These are phyloP conservation scores for Bradypodion ventrale DNA, from an alignment of 2,797 vertebrate genomes.

Conservation along the genomic window DNA sequence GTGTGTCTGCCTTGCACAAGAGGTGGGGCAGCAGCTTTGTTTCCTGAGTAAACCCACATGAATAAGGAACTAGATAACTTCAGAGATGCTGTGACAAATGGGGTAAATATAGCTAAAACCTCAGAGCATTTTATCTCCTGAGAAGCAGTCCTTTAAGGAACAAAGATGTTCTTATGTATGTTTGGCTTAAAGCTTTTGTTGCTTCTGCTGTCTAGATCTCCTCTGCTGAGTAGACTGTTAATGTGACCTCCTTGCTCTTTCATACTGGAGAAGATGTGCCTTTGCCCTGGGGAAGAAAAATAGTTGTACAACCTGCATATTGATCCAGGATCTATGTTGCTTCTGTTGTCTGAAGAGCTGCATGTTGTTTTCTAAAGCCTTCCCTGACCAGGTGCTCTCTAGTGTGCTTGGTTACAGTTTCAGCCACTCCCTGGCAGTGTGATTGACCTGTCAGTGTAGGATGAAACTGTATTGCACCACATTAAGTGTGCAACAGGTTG, in stretches of 20 bases:
- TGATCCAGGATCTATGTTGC: neutral
- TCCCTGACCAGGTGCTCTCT: neutral
- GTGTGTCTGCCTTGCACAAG: neutral
- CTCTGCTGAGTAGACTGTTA: neutral
- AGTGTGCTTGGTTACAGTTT: neutral
- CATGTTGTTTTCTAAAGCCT: no score
- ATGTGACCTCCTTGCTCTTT: neutral
- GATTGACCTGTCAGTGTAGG: neutral
- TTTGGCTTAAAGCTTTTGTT: neutral
- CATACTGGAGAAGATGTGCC: neutral
- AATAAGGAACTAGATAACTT: constrained; percentile 1
- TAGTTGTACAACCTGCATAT: neutral
- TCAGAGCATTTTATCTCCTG: neutral
- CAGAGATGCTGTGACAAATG: neutral
- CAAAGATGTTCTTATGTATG: neutral
- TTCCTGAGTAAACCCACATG: neutral
- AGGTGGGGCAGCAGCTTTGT: neutral
- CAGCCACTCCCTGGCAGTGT: neutral
- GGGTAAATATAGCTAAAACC: neutral
- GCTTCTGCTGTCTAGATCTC: neutral
- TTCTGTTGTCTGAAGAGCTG: no score
- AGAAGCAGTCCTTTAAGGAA: neutral
- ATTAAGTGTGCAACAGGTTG: neutral
- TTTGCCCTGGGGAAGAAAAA: neutral
- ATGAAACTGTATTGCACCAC: neutral